phyloP scores from a whole-genome alignment of 1,140 invertebrate species.

The Brachionus rubens region DNA sequence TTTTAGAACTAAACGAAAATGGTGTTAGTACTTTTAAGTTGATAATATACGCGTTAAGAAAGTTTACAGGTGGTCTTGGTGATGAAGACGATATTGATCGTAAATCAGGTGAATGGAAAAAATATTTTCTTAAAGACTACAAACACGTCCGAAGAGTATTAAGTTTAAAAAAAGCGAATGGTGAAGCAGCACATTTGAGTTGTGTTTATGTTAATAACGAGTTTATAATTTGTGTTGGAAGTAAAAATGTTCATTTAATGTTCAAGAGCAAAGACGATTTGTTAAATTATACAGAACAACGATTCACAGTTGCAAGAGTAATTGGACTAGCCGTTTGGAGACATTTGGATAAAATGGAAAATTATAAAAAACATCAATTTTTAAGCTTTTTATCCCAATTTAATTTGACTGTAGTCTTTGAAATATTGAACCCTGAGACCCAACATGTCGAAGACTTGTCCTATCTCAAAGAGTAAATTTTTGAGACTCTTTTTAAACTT shows the following conservation, averaged over 20 bases:
- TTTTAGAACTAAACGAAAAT: constrained; percentile 53
- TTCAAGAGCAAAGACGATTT: constrained; percentile 60
- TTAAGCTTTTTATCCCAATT: constrained; percentile 52
- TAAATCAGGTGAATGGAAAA: constrained; percentile 53
- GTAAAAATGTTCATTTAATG: constrained; percentile 63
- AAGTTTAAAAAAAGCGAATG: constrained; percentile 62
- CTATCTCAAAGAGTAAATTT: constrained; percentile 51
- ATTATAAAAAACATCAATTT: constrained; percentile 48
- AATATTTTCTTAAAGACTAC: constrained; percentile 59
- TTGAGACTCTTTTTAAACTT: not conserved
- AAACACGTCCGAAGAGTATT: constrained; percentile 54
- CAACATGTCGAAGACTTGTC: constrained; percentile 62
- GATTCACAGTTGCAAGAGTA: constrained; percentile 57
- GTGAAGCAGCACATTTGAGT: constrained; percentile 63
- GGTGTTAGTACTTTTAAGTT: constrained; percentile 51
- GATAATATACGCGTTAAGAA: constrained; percentile 61
- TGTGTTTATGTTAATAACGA: constrained; percentile 55
- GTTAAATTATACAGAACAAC: constrained; percentile 56
- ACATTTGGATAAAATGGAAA: constrained; percentile 51
- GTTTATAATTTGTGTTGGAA: constrained; percentile 59
- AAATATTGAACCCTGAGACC: constrained; percentile 60
- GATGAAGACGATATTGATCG: constrained; percentile 61
- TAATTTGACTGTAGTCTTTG: constrained; percentile 60
- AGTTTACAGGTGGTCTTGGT: constrained; percentile 64
- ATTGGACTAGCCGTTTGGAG: constrained; percentile 57